Evolutionary conservation across 2,113 vertebrate species (phyloP).

Genomic region (Eolophus roseicapilla): DNA sequence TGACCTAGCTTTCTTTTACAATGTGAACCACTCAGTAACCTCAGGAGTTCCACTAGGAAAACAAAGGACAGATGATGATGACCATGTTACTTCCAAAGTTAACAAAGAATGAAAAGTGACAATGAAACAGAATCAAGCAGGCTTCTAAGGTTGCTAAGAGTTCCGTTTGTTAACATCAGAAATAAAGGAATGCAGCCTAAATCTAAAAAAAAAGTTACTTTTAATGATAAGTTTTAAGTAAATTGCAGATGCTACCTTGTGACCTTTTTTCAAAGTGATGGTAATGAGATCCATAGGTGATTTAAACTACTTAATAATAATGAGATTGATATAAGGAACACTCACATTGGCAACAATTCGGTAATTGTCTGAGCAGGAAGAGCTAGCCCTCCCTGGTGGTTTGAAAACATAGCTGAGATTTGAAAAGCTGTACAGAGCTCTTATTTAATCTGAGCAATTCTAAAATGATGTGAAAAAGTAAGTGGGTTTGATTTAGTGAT

Average conservation of each 20-base stretch:
- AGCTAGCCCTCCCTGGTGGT: conserved; percentile 65
- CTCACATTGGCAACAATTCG: conserved; percentile 36
- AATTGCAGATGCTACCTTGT: conserved; percentile 5
- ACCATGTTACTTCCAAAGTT: background rate
- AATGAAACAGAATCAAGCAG: rapidly evolving
- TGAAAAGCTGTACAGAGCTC: conserved; percentile 30
- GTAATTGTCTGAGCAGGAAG: conserved; percentile 51
- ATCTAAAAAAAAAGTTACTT: background rate
- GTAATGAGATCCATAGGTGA: conserved; percentile 35
- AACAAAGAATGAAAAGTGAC: background rate
- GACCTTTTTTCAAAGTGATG: background rate
- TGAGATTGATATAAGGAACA: background rate
- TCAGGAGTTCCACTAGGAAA: background rate
- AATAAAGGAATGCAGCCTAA: background rate
- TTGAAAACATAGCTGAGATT: conserved; percentile 62
- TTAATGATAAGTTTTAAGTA: background rate
- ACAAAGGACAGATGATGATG: background rate
- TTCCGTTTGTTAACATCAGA: background rate
- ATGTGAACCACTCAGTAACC: background rate
- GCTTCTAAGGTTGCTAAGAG: background rate
- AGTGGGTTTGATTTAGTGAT: conserved; percentile 55
- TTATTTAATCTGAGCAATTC: conserved; percentile 49
- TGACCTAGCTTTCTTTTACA: conserved; percentile 6
- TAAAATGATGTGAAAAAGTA: conserved; percentile 53
- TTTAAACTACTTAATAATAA: conserved; percentile 37